These are phyloP conservation scores for Martes martes DNA, from an alignment of 2,113 vertebrate species.

Conservation along the genomic window DNA sequence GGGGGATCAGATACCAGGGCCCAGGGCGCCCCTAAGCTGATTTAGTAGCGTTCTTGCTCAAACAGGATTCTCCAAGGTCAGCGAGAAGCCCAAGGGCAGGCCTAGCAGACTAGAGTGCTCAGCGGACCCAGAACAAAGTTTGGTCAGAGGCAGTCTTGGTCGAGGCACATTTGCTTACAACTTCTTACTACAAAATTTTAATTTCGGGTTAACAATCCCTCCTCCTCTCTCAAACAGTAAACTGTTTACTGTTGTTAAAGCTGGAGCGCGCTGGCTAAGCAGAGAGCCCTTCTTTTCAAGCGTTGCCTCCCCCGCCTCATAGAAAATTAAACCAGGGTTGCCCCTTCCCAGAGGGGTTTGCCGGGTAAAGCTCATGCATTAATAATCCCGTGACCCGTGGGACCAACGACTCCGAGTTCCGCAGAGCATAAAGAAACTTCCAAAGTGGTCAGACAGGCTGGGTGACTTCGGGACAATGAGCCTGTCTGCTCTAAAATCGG, in stretches of 20 bases:
- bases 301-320: neutral
- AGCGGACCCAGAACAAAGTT: neutral
- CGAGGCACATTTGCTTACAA: no score
- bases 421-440: neutral
- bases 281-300: neutral
- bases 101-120: neutral
- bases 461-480: conserved; percentile 59
- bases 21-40: neutral
- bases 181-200: neutral
- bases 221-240: no score
- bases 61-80: neutral
- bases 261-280: neutral
- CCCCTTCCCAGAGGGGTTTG: neutral
- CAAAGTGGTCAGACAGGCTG: conserved; percentile 59
- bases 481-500: conserved; percentile 46
- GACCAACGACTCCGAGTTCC: neutral
- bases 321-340: neutral
- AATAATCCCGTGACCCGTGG: neutral
- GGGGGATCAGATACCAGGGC: neutral
- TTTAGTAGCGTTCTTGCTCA: neutral
- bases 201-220: neutral
- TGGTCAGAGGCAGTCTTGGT: neutral
- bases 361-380: accelerated
- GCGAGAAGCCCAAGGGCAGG: neutral
- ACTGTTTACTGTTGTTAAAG: neutral